Evolutionary conservation across 35 echinoderm and acorn worm species (phyloP).

Genomic region (Anneissia japonica): DNA sequence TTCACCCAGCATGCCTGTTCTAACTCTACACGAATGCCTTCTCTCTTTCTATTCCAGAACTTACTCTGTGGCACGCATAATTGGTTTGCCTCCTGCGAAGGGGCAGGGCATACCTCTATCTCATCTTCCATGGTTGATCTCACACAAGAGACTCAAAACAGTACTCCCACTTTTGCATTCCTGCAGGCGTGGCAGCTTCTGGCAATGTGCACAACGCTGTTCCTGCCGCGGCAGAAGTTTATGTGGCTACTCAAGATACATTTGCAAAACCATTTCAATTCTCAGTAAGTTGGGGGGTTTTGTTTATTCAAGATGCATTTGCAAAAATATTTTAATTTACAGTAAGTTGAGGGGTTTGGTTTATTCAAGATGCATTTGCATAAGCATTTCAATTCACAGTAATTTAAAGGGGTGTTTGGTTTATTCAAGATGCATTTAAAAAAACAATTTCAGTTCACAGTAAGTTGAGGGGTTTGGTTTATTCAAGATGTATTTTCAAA

Average conservation of each 20-base stretch:
- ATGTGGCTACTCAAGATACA: constrained; percentile 79
- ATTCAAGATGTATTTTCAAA: too few relatives aligned
- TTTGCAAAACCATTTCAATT: not conserved
- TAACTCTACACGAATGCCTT: not conserved
- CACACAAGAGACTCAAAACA: constrained; percentile 36
- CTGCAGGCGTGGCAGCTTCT: constrained; percentile 81
- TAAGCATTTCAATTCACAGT: too few relatives aligned
- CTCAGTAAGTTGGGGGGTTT: not conserved
- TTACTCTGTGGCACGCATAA: constrained; percentile 37
- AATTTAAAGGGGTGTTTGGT: too few relatives aligned
- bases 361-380: too few relatives aligned
- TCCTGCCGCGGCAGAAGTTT: constrained; percentile 83
- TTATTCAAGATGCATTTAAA: too few relatives aligned
- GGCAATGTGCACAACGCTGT: constrained; percentile 61
- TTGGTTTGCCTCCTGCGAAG: constrained; percentile 41
- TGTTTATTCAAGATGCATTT: too few relatives aligned
- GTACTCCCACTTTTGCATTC: constrained; percentile 35
- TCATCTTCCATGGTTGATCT: constrained; percentile 41
- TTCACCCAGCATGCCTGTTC: not conserved
- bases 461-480: too few relatives aligned
- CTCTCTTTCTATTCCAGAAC: constrained; percentile 2
- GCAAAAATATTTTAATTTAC: too few relatives aligned
- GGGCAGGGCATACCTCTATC: not conserved
- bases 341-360: too few relatives aligned
- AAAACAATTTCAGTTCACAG: too few relatives aligned